Evolutionary conservation across 2,797 vertebrate species (phyloP), one percentile per base, ranked within the genome.

Genomic region (Tamandua tetradactyla): DNA sequence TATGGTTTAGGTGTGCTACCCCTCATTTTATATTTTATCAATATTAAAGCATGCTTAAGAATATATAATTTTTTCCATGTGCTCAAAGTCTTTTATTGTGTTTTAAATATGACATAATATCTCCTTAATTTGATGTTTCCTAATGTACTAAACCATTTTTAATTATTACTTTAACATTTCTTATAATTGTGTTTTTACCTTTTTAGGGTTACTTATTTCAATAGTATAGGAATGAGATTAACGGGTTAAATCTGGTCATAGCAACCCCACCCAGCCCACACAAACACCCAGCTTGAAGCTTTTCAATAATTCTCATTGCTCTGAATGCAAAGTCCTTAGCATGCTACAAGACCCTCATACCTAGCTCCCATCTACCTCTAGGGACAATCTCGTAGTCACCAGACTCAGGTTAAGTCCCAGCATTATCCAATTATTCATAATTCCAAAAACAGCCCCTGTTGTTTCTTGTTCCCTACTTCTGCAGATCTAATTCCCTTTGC

Each of bases 1-100:
- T 11, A 44, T 6, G 49, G 37, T 87, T 61, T 42, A 25, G 47
- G 44, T 76, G 4, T 40, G 18, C 3, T 12, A 1, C 0, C 55
- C 20, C 30, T 78, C 17, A 82, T 55, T 87, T 95, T 79, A 75
- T 37, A 82, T 55, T 87, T 95, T 79, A 75, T 37, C 61, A 35
- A 57, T 59, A 40, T 37, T 64, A 49, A 64, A 42, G 14, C 10
- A 37, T 17, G 3, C 22, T 32, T 95, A 62, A 82, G n/a, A 87
- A 35, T 91, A 74, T 37, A 35, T 69, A 30, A 62, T 25, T 74
- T 69, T 79, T 71, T 17, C 25, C 55, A 20, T 35, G n/a, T 78
- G 42, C 7, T 25, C 3, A 80, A 55, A 27, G 20, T 78, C 22
- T 69, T 86, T 74, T 57, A 64, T 72, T 86, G 40, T 94, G 47